Evolutionary conservation across 2,797 vertebrate species (phyloP).

Genomic region (Lates japonicus): DNA sequence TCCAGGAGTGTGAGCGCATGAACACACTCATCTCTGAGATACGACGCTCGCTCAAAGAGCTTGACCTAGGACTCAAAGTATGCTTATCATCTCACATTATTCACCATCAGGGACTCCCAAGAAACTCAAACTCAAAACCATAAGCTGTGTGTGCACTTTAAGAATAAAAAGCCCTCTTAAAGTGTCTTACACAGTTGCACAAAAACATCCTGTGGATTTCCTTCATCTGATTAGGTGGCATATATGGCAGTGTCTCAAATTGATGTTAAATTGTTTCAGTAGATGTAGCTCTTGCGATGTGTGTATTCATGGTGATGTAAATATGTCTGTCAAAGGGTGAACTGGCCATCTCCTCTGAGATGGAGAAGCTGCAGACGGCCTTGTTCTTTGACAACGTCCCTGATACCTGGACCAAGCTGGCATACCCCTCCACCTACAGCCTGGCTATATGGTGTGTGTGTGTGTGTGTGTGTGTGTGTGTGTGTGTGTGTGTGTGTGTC

Average conservation of each 20-base stretch:
- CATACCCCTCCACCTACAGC: constrained; percentile 93
- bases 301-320: neutral
- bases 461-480: constrained; percentile 70
- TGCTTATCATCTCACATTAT: too few species aligned
- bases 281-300: neutral
- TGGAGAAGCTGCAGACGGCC: constrained; percentile 94
- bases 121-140: too few species aligned
- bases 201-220: constrained; percentile 10
- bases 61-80: constrained; percentile 89
- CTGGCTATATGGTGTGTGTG: constrained; percentile 87
- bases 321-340: constrained; percentile 87
- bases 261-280: neutral
- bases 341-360: constrained; percentile 95
- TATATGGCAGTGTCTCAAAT: neutral
- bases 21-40: constrained; percentile 84
- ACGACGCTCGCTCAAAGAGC: constrained; percentile 86
- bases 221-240: neutral
- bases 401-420: constrained; percentile 92
- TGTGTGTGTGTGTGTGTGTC: constrained; percentile 80
- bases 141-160: too few species aligned
- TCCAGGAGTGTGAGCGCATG: constrained; percentile 90
- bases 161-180: too few species aligned
- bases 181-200: neutral
- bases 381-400: constrained; percentile 95
- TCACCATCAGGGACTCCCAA: neutral